Evolutionary conservation across 1,140 invertebrate genomes (phyloP).

Genomic region (Helicoverpa armigera): DNA sequence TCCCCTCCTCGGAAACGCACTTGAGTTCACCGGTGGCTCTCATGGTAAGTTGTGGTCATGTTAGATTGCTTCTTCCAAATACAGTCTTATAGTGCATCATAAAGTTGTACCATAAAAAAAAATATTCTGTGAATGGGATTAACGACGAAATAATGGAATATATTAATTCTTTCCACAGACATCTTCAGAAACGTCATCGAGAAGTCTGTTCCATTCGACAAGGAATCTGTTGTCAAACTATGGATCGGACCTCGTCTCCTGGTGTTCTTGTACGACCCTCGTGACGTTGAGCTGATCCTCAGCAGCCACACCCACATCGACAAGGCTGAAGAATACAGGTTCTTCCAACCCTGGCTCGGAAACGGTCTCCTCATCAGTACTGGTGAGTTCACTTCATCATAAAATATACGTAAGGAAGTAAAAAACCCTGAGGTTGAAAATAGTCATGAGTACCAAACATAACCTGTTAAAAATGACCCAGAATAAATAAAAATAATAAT

Average conservation of each 20-base stretch:
- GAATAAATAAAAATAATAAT: too few species aligned
- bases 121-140: not conserved
- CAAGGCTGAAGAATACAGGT: slow-evolving; percentile 90
- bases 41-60: slow-evolving; percentile 80
- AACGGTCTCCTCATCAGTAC: slow-evolving; percentile 92
- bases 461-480: not conserved
- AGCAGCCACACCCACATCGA: slow-evolving; percentile 92
- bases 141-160: too few species aligned
- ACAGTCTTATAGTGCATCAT: not conserved
- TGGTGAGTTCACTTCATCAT: slow-evolving; percentile 83
- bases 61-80: not conserved
- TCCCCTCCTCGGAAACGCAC: slow-evolving; percentile 91
- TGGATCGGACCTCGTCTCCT: slow-evolving; percentile 92
- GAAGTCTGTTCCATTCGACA: slow-evolving; percentile 87
- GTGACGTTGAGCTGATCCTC: slow-evolving; percentile 91
- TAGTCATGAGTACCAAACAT: not conserved
- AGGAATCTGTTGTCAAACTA: slow-evolving; percentile 88
- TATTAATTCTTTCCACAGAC: slow-evolving; percentile 81
- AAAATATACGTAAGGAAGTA: not conserved
- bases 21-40: slow-evolving; percentile 90
- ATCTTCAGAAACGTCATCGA: slow-evolving; percentile 89
- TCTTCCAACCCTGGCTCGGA: slow-evolving; percentile 92
- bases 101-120: not conserved
- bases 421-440: not conserved
- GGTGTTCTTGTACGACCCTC: slow-evolving; percentile 91